Conservation (phyloP, 1,140 invertebrate species). For the Papilio polyxenes region DNA sequence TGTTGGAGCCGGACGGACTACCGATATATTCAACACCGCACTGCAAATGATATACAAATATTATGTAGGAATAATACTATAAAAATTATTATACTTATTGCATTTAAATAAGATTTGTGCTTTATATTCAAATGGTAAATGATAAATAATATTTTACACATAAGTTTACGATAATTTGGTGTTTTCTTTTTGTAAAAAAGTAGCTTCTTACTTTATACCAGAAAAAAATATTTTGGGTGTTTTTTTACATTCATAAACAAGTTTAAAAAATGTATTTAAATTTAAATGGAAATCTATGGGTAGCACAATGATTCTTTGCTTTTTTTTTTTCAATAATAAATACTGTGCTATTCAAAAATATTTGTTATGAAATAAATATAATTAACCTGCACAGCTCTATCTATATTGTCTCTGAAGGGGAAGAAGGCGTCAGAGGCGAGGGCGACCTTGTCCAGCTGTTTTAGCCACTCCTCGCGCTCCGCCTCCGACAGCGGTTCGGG, state of each 20-base stretch:
- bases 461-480: conserved; percentile 91
- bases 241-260: too few relatives aligned
- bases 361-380: background rate
- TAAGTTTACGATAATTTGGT: too few relatives aligned
- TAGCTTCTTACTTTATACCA: too few relatives aligned
- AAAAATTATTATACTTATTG: too few relatives aligned
- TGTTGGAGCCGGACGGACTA: conserved; percentile 95
- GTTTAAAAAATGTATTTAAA: too few relatives aligned
- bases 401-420: conserved; percentile 98
- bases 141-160: too few relatives aligned
- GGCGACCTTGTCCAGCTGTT: conserved; percentile 90
- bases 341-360: too few relatives aligned
- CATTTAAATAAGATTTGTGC: too few relatives aligned
- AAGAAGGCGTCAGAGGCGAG: conserved; percentile 99
- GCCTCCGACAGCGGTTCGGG: conserved; percentile 83
- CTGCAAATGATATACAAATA: conserved; percentile 81
- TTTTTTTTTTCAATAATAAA: background rate
- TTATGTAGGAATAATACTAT: background rate
- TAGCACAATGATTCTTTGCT: background rate
- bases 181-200: background rate
- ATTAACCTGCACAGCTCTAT: conserved; percentile 92
- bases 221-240: too few relatives aligned
- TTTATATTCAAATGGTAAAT: too few relatives aligned
- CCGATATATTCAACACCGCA: conserved; percentile 96
- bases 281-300: background rate